Percentiles rank a stretch among this genome's conserved stretches.
These are phyloP conservation scores for Andricus quercusramuli DNA, from an alignment of 2,888 invertebrate species.

Conservation along the genomic window DNA sequence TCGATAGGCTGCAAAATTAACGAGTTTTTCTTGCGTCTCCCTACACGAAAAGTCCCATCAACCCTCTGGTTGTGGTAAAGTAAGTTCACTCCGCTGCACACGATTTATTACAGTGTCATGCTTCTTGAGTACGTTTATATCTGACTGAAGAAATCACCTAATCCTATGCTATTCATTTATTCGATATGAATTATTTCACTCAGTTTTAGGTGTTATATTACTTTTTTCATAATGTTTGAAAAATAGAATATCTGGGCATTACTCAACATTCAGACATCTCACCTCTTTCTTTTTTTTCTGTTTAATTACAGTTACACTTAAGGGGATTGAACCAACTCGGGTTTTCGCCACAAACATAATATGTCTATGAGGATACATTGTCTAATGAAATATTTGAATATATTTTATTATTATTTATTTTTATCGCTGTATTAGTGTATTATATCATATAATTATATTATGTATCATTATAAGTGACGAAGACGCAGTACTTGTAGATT, in stretches of 20 bases:
- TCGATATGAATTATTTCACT: neutral
- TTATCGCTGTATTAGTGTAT: too few relatives aligned
- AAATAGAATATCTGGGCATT: neutral
- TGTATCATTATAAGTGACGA: too few relatives aligned
- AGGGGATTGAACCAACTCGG: too few relatives aligned
- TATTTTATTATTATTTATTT: too few relatives aligned
- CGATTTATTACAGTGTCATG: conserved; percentile 22
- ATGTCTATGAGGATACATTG: too few relatives aligned
- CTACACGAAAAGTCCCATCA: neutral
- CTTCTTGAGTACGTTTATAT: conserved; percentile 10
- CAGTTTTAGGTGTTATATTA: neutral
- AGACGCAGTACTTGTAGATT: too few relatives aligned
- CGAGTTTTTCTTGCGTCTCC: conserved; percentile 31
- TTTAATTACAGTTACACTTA: too few relatives aligned
- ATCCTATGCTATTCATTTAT: conserved; percentile 1
- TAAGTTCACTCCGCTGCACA: conserved; percentile 18
- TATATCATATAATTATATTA: too few relatives aligned
- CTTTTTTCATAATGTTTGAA: neutral
- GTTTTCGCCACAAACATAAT: too few relatives aligned
- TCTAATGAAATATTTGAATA: too few relatives aligned
- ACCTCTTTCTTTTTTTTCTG: too few relatives aligned
- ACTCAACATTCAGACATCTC: too few relatives aligned
- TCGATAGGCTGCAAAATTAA: conserved; percentile 9
- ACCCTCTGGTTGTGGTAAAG: conserved; percentile 7
- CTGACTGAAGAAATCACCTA: neutral